Conservation (phyloP, 2,113 vertebrate genomes). For the Cairina moschata region DNA sequence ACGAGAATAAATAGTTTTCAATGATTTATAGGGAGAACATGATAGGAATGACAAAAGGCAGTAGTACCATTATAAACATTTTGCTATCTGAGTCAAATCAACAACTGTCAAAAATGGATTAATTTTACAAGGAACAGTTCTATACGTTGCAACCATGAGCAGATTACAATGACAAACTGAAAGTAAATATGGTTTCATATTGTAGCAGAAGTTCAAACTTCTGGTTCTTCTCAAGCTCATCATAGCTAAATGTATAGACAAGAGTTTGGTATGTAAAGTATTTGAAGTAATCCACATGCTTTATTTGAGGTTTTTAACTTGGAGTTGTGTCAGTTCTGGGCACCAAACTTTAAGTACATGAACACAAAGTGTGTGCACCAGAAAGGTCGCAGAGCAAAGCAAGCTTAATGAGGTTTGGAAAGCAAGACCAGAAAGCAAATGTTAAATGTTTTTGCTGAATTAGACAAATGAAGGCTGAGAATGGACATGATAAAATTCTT, state of each 20-base stretch:
- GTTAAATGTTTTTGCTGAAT: not conserved
- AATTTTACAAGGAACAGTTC: not conserved
- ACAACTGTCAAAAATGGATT: not conserved
- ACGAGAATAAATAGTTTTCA: not conserved
- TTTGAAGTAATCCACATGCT: not conserved
- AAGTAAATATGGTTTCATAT: not conserved
- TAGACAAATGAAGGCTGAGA: not conserved
- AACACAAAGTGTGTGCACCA: not conserved
- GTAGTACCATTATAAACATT: not conserved
- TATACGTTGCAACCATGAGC: not conserved
- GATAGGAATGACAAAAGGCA: not conserved
- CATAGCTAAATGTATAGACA: not conserved
- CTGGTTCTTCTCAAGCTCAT: not conserved
- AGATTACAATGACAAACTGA: not conserved
- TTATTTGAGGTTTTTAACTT: not conserved
- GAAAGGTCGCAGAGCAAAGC: not conserved
- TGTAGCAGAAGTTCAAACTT: not conserved
- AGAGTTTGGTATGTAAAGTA: not conserved
- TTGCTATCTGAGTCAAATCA: not conserved
- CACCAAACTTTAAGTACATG: not conserved
- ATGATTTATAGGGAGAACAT: not conserved
- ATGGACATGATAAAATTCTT: not conserved
- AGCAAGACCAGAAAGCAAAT: not conserved
- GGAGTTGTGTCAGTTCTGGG: not conserved
- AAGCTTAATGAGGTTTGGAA: not conserved